These are phyloP conservation scores for Porphyrio hochstetteri DNA, from an alignment of 2,113 vertebrate species.

Conservation along the genomic window DNA sequence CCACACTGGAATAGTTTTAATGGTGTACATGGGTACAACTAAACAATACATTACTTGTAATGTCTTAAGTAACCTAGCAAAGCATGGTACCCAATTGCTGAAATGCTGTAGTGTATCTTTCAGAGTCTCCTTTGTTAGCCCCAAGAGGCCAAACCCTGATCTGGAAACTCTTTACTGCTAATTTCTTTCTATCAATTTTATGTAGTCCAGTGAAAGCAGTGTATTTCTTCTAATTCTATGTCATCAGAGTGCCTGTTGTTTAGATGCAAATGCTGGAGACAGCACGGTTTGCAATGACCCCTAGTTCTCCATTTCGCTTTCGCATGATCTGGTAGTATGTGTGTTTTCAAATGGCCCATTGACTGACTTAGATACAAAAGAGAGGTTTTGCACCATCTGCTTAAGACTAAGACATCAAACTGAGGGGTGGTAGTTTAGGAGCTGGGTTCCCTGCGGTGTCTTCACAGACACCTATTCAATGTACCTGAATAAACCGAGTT, in stretches of 20 bases:
- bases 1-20: conserved; percentile 76
- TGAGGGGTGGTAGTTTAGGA: neutral
- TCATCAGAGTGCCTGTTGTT: conserved; percentile 32
- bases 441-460: neutral
- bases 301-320: neutral
- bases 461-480: neutral
- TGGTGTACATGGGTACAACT: conserved; percentile 58
- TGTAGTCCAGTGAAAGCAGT: conserved; percentile 51
- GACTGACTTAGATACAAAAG: neutral
- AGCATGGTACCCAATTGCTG: conserved; percentile 61
- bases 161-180: conserved; percentile 67
- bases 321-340: neutral
- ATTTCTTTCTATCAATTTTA: conserved; percentile 72
- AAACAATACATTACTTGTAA: conserved; percentile 74
- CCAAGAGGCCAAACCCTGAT: conserved; percentile 62
- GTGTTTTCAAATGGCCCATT: neutral
- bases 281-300: conserved; percentile 15
- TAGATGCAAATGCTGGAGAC: conserved; percentile 53
- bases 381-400: neutral
- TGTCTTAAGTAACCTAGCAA: conserved; percentile 73
- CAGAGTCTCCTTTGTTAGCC: conserved; percentile 68
- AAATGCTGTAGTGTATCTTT: conserved; percentile 58
- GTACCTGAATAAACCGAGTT: neutral
- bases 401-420: neutral
- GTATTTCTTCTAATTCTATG: conserved; percentile 15